A percentile compares a stretch with the other conserved stretches of the same genome.
phyloP scores from a whole-genome alignment of 2,113 vertebrate species.

The Oncorhynchus keta region DNA sequence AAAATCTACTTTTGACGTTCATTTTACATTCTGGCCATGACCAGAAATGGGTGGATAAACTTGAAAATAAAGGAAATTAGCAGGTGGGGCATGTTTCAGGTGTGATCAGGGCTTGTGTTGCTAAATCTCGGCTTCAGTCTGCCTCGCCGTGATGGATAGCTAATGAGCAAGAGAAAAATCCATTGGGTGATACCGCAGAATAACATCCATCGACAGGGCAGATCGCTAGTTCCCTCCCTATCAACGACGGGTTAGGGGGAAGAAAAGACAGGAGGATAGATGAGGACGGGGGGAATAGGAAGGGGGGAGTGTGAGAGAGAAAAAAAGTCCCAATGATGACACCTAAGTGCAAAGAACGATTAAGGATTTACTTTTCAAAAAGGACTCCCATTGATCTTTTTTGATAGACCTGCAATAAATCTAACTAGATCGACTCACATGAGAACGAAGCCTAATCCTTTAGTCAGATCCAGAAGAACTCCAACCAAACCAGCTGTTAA shows the following conservation, averaged over 20 bases:
- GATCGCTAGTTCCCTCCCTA: conserved; percentile 43
- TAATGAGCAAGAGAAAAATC: conserved; percentile 72
- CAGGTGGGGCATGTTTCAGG: conserved; percentile 30
- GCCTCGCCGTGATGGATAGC: conserved; percentile 53
- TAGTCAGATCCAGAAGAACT: conserved; percentile 98
- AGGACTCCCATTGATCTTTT: conserved; percentile 98
- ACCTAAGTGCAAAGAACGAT: conserved; percentile 91
- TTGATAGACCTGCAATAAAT: conserved; percentile 99
- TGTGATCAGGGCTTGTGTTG: conserved; percentile 53
- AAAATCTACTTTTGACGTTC: too few species aligned
- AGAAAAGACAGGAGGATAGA: conserved; percentile 62
- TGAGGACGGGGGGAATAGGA: conserved; percentile 68
- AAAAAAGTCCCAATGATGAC: conserved; percentile 83
- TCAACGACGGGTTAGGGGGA: conserved; percentile 14
- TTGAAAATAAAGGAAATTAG: conserved; percentile 45
- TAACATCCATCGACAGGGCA: conserved; percentile 53
- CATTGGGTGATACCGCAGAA: conserved; percentile 58
- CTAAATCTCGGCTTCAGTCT: conserved; percentile 55
- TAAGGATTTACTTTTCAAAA: conserved; percentile 99
- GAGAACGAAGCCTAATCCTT: conserved; percentile 96
- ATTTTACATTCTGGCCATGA: too few species aligned
- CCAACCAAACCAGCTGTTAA: conserved; percentile 99
- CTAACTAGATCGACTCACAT: conserved; percentile 98
- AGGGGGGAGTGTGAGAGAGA: conserved; percentile 60
- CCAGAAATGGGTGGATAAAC: conserved; percentile 25